Evolutionary conservation across 2,888 invertebrate genomes (phyloP), one percentile per base, ranked within the genome.

Genomic region (Miltochrista miniata): DNA sequence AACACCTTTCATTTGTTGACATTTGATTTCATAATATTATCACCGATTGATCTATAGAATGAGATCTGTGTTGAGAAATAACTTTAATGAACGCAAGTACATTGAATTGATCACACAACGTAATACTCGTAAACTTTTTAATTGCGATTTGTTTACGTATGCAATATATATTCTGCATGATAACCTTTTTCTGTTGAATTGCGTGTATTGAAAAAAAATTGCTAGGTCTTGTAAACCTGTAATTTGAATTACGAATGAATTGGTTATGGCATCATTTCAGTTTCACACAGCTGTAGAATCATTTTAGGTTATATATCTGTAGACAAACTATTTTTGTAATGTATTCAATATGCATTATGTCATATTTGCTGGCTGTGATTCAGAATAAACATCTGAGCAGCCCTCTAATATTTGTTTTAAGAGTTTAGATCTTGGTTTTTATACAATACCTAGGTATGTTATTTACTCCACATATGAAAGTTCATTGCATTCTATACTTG

Each of bases 1-100:
- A 61, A 53, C 76, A 67, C 74, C 74, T 76, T 76, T 77, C 73
- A 63, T 78, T 76, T 85, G 82, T 84, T 84, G 82, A 82, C 80
- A 78, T 73, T 63, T 51, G 55, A 57, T 78, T 82, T 75, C 72
- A 75, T 79, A 79, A 77, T 70, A 77, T 65, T 74, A 52, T 64
- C 58, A 54, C 40, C 47, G 56, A 51, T 68, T 68, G 39, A 49
- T 71, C 60, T 52, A 48, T 59, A 30, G 18, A 24, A 24, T 24
- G 18, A 42, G 48, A 42, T 53, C 54, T 15, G 40, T 53, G 49
- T 24, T 36, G 41, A 44, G 44, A 10, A 54, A 30, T 36, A 12
- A 43, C 18, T 24, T 24, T 24, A 2, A 4, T 24, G 18, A 45
- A 41, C 48, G 44, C 47, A n/a, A n/a, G n/a, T n/a, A n/a, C n/a